Base-by-base conservation (phyloP, 2,888 invertebrate species). In the Eilema depressum region DNA sequence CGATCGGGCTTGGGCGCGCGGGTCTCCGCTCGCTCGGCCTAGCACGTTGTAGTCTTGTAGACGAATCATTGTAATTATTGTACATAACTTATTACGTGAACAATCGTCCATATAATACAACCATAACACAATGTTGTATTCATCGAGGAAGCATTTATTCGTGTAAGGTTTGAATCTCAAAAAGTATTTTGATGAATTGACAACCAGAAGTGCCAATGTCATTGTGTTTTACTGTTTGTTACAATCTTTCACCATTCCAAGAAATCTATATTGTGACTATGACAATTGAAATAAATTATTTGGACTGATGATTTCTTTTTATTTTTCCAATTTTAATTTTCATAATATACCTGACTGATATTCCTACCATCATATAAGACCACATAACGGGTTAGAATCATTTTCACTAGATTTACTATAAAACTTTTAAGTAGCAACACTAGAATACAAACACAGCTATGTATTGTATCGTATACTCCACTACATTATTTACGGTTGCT, bases 181-280 rank as follows among this genome's bases (percentile, higher is more conserved):
- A 85, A 81, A 81, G 85, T 85, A 76, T 85, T 86, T 88, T 88
- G 84, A 83, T 86, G 82, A 83, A 87, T 83, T 82, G 82, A 85
- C 85, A 83, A 85, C 82, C 74, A 74, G 75, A 83, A 86, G 93
- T 95, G 95, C 95, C 94, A 95, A 95, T 93, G 88, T 89, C 85
- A 85, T 85, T 80, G 84, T 85, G 86, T 83, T 83, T 79, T 80
- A 82, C 86, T 88, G 82, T 89, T 86, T 86, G 84, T 80, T 80
- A 83, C 81, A 85, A 85, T 84, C 84, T 84, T 87, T 89, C 89
- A 90, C 86, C 94, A 95, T 95, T 95, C 95, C 95, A 93, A 88
- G 88, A 88, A 68, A 74, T 82, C 86, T 87, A 85, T 87, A 87
- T 88, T 89, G 87, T 89, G 88, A 91, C 85, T 89, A 83, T 85